These are phyloP conservation scores for Channa argus DNA, from an alignment of 2,113 vertebrate genomes.

Conservation along the genomic window DNA sequence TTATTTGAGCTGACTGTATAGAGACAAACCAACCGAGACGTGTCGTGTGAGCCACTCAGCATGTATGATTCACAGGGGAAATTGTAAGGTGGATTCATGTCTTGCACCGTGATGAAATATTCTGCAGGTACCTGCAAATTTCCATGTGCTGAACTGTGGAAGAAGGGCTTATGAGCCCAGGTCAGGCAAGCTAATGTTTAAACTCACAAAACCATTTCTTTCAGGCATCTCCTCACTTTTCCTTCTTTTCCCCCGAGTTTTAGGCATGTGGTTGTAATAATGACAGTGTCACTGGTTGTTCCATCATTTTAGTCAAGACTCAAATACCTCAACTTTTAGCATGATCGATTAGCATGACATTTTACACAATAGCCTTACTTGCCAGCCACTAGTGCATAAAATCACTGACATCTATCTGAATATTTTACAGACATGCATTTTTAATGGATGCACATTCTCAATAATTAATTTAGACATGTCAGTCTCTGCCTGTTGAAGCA, in stretches of 20 bases:
- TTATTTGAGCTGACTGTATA: slow-evolving; percentile 51
- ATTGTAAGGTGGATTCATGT: slow-evolving; percentile 25
- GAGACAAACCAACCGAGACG: slow-evolving; percentile 14
- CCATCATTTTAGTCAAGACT: not conserved
- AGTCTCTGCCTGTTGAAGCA: not conserved
- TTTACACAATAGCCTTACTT: not conserved
- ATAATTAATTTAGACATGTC: slow-evolving; percentile 21
- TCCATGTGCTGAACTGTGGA: slow-evolving; percentile 14
- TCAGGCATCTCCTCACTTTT: not conserved
- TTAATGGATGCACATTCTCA: slow-evolving; percentile 16
- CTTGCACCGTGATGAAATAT: slow-evolving; percentile 49
- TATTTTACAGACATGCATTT: slow-evolving; percentile 2
- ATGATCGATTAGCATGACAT: not conserved
- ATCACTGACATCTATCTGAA: slow-evolving; percentile 5
- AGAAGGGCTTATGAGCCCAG: slow-evolving; percentile 3
- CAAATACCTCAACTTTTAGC: not conserved
- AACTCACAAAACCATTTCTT: not conserved
- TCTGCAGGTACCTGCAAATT: slow-evolving; percentile 29
- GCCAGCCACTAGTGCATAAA: slow-evolving; percentile 1
- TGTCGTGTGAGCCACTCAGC: slow-evolving; percentile 40
- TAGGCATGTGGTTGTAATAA: not conserved
- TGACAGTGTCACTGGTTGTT: not conserved
- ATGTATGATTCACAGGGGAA: slow-evolving; percentile 31
- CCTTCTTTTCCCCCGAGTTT: not conserved
- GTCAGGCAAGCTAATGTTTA: not conserved